Evolutionary conservation across 2,888 invertebrate species (phyloP).

Genomic region (Capitulum mitella): DNA sequence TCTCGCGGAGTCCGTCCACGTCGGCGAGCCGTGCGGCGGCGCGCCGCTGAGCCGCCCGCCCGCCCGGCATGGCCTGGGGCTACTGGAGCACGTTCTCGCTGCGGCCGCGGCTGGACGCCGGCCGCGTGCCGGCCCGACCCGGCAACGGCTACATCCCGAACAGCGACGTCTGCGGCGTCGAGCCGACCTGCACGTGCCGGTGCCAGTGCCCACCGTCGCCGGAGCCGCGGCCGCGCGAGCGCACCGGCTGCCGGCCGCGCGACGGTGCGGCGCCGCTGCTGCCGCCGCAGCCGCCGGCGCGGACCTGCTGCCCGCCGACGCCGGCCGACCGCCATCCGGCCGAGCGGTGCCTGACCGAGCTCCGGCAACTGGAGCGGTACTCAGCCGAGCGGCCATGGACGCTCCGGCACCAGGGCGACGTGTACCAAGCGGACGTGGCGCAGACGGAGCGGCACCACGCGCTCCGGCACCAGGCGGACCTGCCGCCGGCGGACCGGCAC

Average conservation of each 20-base stretch:
- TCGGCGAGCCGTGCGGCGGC: not conserved
- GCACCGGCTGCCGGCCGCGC: not conserved
- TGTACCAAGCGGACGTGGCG: no score
- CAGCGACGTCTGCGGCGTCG: not conserved
- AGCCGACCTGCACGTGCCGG: not conserved
- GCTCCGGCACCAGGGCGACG: no score
- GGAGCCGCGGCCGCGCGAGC: not conserved
- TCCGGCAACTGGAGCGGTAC: no score
- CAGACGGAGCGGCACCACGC: no score
- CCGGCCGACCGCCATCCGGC: no score
- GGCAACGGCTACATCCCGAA: constrained; percentile 10
- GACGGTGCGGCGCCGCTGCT: not conserved
- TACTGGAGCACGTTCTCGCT: constrained; percentile 23
- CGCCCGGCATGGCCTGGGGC: constrained; percentile 25
- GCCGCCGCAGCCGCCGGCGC: not conserved
- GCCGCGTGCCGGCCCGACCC: not conserved
- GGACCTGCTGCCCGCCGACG: not conserved
- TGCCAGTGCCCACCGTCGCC: constrained; percentile 10
- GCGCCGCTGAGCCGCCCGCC: not conserved
- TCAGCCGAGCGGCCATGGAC: no score
- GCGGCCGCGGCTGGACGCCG: not conserved
- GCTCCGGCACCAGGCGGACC: no score
- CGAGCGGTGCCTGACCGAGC: no score
- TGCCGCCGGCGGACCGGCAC: no score
- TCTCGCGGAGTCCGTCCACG: no score